Conservation (phyloP, 2,888 invertebrate species). For the Crematogaster levior region DNA sequence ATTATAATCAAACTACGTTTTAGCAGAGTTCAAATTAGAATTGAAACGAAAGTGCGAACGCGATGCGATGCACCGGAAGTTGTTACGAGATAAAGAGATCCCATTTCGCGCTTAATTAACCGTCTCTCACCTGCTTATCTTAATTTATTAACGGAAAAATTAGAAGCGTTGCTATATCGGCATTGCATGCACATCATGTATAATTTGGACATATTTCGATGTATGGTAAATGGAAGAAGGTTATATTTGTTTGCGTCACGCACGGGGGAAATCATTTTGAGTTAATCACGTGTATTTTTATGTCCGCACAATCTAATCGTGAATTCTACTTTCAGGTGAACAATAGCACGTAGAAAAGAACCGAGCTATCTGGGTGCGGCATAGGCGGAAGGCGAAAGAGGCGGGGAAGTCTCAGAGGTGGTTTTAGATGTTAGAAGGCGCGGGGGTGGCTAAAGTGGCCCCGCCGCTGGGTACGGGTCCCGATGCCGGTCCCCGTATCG, state of each 20-base stretch:
- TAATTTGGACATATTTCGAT: not conserved
- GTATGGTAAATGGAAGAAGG: not conserved
- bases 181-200: not conserved
- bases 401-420: conserved; percentile 74
- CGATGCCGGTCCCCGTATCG: conserved; percentile 86
- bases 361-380: conserved; percentile 50
- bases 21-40: conserved; percentile 36
- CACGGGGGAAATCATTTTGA: not conserved
- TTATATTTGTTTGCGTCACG: not conserved
- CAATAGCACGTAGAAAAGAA: conserved; percentile 28
- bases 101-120: conserved; percentile 28
- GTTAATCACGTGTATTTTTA: not conserved
- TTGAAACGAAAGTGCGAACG: conserved; percentile 39
- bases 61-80: conserved; percentile 38
- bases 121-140: not conserved
- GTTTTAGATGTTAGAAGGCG: conserved; percentile 85
- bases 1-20: conserved; percentile 33
- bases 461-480: conserved; percentile 85
- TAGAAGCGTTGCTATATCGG: not conserved
- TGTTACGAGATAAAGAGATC: conserved; percentile 25
- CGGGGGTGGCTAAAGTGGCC: conserved; percentile 85
- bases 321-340: conserved; percentile 58
- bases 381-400: conserved; percentile 62
- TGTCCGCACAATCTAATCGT: not conserved
- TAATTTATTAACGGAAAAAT: conserved; percentile 9